phyloP scores from a whole-genome alignment of 2,888 invertebrate genomes.

The Poecilus cupreus region DNA sequence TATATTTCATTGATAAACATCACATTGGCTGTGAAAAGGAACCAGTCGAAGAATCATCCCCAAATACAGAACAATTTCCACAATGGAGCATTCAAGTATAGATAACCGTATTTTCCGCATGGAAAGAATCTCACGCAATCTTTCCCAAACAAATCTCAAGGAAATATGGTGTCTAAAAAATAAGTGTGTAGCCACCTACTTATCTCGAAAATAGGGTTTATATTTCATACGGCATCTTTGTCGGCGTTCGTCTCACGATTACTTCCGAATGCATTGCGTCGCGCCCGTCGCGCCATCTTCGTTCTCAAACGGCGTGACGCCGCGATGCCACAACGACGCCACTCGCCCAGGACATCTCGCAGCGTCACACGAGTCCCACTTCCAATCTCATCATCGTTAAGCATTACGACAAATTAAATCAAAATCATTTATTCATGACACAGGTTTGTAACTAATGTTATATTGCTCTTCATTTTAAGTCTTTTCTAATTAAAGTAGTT shows the following conservation, averaged over 20 bases:
- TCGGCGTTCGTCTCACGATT: constrained; percentile 17
- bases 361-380: background rate
- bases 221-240: constrained; percentile 49
- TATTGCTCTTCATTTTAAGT: too few relatives aligned
- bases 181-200: constrained; percentile 55
- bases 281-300: constrained; percentile 28
- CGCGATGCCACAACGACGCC: background rate
- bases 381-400: background rate
- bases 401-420: background rate
- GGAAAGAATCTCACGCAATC: constrained; percentile 37
- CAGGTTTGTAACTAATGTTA: too few relatives aligned
- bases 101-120: constrained; percentile 51
- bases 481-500: too few relatives aligned
- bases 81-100: constrained; percentile 46
- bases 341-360: background rate
- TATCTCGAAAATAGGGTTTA: constrained; percentile 49
- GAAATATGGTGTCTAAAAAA: constrained; percentile 54
- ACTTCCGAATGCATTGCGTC: constrained; percentile 46
- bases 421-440: too few relatives aligned
- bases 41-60: constrained; percentile 18
- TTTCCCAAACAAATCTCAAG: constrained; percentile 50
- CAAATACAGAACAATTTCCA: constrained; percentile 44
- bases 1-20: background rate
- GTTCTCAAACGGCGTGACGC: constrained; percentile 4
- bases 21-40: background rate